Percentiles rank a stretch among this genome's conserved stretches.
Evolutionary conservation across 2,888 invertebrate genomes (phyloP).

Genomic region (Slavum lentiscoides): DNA sequence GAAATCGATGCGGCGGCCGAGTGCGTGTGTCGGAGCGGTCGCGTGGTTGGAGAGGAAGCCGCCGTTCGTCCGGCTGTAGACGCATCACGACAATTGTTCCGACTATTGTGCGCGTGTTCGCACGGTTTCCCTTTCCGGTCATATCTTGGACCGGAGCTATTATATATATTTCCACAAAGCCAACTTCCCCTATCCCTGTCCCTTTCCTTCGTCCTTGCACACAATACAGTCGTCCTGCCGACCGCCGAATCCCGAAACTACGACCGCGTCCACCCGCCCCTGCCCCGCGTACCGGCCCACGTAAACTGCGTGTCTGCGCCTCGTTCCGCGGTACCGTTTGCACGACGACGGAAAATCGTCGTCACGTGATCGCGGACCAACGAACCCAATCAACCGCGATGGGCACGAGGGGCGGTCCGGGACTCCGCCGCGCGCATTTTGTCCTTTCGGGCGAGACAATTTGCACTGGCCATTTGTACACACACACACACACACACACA

Average conservation of each 20-base stretch:
- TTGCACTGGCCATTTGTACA: too few species aligned
- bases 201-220: too few species aligned
- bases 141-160: slow-evolving; percentile 51
- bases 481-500: too few species aligned
- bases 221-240: background rate
- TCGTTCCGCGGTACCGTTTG: background rate
- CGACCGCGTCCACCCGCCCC: background rate
- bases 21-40: background rate
- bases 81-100: slow-evolving; percentile 44
- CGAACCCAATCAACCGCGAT: slow-evolving; percentile 31
- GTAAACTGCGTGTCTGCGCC: background rate
- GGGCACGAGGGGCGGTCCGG: too few species aligned
- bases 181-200: slow-evolving; percentile 21
- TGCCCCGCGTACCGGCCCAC: background rate
- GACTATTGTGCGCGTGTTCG: slow-evolving; percentile 35
- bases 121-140: slow-evolving; percentile 50
- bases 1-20: slow-evolving; percentile 35
- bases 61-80: background rate
- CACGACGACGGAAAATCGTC: slow-evolving; percentile 18
- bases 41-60: background rate
- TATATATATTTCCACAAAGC: slow-evolving; percentile 42
- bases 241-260: background rate
- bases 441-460: too few species aligned
- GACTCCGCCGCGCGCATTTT: too few species aligned
- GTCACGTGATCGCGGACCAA: slow-evolving; percentile 10